Evolutionary conservation across 2,888 invertebrate species (phyloP).

Genomic region (Peribatodes rhomboidaria): DNA sequence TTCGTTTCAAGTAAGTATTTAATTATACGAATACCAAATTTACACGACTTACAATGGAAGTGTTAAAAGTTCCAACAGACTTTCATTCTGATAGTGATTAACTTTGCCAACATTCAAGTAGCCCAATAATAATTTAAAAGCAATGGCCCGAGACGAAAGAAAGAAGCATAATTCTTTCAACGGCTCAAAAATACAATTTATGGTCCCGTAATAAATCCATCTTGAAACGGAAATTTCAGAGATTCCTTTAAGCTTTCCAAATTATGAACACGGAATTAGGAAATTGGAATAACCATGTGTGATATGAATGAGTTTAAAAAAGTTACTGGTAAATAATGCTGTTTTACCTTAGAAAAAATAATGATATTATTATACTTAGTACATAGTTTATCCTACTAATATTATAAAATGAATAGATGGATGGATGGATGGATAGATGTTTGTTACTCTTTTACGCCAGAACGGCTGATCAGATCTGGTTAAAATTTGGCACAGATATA

Average conservation of each 20-base stretch:
- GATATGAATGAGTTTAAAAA: background rate
- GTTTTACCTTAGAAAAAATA: background rate
- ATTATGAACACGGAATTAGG: constrained; percentile 26
- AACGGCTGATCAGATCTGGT: no score
- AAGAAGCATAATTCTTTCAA: constrained; percentile 27
- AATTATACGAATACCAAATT: background rate
- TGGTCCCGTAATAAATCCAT: constrained; percentile 27
- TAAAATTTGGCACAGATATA: no score
- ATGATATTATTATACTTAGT: background rate
- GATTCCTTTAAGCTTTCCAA: constrained; percentile 37
- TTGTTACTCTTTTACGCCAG: no score
- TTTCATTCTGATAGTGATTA: constrained; percentile 23
- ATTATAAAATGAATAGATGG: no score
- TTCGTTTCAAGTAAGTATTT: background rate
- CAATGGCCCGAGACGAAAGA: constrained; percentile 25
- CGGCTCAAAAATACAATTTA: constrained; percentile 31
- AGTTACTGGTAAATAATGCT: background rate
- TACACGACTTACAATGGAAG: constrained; percentile 7
- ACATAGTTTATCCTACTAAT: no score
- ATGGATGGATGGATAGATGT: no score
- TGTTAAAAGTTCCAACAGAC: constrained; percentile 7
- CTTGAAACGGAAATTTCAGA: constrained; percentile 39
- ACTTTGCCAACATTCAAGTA: constrained; percentile 21
- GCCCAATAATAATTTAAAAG: constrained; percentile 14
- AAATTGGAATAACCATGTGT: background rate